A percentile compares a stretch with the other conserved stretches of the same genome.
Evolutionary conservation across 1,140 invertebrate species (phyloP).

Genomic region (Augochlora pura): DNA sequence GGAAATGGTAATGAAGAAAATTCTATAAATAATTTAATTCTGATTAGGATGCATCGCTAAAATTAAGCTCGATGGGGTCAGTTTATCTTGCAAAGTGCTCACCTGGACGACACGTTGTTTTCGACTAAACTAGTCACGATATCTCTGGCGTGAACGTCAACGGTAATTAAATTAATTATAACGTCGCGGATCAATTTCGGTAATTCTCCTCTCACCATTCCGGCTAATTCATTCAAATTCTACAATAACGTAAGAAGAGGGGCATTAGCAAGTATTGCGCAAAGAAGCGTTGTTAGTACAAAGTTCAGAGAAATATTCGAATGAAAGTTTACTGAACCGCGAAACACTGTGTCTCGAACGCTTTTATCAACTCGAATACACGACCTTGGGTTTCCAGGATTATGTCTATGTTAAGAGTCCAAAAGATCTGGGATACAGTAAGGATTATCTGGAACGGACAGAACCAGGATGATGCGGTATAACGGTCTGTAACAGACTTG

Average conservation of each 20-base stretch:
- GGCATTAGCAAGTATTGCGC: background rate
- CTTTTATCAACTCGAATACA: conserved; percentile 80
- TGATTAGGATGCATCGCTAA: too few relatives aligned
- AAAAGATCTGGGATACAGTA: conserved; percentile 92
- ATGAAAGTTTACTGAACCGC: conserved; percentile 68
- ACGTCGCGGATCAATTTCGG: conserved; percentile 86
- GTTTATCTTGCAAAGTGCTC: conserved; percentile 33
- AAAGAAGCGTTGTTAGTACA: too few relatives aligned
- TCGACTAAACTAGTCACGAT: conserved; percentile 88
- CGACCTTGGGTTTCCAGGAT: conserved; percentile 82
- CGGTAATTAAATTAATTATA: conserved; percentile 91
- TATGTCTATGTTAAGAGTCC: conserved; percentile 88
- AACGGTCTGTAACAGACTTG: too few relatives aligned
- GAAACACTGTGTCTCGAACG: conserved; percentile 86
- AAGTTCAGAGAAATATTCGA: too few relatives aligned
- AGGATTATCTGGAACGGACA: conserved; percentile 82
- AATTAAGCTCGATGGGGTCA: too few relatives aligned
- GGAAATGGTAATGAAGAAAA: too few relatives aligned
- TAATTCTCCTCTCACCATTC: conserved; percentile 87
- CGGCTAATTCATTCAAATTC: conserved; percentile 89
- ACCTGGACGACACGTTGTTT: conserved; percentile 83
- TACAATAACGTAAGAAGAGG: conserved; percentile 60
- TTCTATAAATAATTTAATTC: too few relatives aligned
- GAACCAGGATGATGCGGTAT: background rate
- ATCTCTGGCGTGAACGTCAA: conserved; percentile 93